phyloP scores from a whole-genome alignment of 2,797 vertebrate species.

The Kryptopterus vitreolus region DNA sequence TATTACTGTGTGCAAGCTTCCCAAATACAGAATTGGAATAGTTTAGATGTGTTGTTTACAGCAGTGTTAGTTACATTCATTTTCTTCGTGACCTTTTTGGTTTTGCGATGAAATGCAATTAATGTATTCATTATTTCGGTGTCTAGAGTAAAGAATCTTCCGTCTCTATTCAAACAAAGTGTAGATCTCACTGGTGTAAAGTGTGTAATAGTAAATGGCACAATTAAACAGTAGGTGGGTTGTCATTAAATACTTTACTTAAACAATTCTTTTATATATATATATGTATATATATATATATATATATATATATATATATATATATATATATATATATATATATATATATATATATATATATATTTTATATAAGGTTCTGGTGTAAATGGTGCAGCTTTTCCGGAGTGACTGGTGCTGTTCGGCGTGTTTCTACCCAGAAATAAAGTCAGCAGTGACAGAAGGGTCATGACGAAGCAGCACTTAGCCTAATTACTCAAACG shows the following conservation, averaged over 20 bases:
- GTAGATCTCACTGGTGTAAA: not conserved
- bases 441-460: not conserved
- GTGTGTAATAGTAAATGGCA: not conserved
- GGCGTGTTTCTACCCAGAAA: not conserved
- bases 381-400: not conserved
- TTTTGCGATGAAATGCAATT: not conserved
- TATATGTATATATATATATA: no score
- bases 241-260: not conserved
- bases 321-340: no score
- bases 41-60: no score
- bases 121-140: slow-evolving; percentile 3
- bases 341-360: no score
- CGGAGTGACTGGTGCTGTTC: not conserved
- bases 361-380: no score
- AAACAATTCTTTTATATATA: no score
- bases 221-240: not conserved
- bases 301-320: no score
- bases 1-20: not conserved
- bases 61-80: not conserved
- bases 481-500: slow-evolving; percentile 23
- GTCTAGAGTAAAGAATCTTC: not conserved
- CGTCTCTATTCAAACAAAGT: no score
- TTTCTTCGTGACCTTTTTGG: not conserved
- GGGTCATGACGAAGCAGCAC: slow-evolving; percentile 18
- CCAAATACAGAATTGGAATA: not conserved